Base-by-base conservation (phyloP, 1,140 invertebrate species). In the Solenopsis invicta region DNA sequence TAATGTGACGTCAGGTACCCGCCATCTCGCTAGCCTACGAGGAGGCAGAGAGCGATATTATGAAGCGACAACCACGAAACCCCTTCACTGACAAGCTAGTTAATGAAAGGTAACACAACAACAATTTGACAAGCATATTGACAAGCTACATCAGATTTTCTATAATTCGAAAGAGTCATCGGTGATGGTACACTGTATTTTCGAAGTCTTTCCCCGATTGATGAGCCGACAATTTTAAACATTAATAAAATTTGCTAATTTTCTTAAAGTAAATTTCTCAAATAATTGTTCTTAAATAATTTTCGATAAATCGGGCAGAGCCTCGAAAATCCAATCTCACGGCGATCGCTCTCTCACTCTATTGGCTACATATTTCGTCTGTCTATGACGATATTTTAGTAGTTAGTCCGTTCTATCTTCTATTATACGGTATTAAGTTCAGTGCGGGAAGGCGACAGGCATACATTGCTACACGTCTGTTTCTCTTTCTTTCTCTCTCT, bases 1-100 rank as follows among this genome's bases (percentile, higher is more conserved):
- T 95, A 93, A 95, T 94, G 88, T 95, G 93, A 95, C 94, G 88
- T 96, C 94, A 99, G 98, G 98, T 99, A 95, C 99, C 99, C 95
- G 99, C 99, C 96, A 99, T 99, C 97, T 99, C 99, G 94, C 97
- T 99, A 96, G 99, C 99, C 96, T 99, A 99, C 97, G 99, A 99
- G 97, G 97, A 99, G 96, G 98, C 99, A 93, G 99, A 99, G 97
- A 98, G 98, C 96, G 99, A 99, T 97, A 99, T 99, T 96, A 99
- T 99, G 99, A 99, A 99, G 97, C 97, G 99, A 96, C 98, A 98
- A 96, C 99, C 99, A 96, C 97, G 99, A 97, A 99, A 99, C 95
- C 97, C 98, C 86, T 95, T 96, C 94, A 97, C 96, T 92, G 98
- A 98, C 96, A 98, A 98, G 96, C 96, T 98, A 93, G 98, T 98